Conservation (phyloP, 2,888 invertebrate genomes). For the Cheilosia urbana region DNA sequence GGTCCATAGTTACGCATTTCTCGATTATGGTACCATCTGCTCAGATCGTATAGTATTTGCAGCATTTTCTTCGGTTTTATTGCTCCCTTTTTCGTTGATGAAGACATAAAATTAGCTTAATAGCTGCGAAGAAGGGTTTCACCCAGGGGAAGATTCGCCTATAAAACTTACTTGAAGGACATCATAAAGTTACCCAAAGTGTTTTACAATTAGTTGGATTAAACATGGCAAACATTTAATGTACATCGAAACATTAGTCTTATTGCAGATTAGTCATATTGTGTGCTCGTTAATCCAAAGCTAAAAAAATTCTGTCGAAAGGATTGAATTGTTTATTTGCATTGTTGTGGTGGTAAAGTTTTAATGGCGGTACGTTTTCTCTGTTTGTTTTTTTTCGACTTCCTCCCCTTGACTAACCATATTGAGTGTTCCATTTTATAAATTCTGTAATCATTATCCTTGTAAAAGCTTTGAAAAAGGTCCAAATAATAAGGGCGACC, state of each 20-base stretch:
- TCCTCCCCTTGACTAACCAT: too few relatives aligned
- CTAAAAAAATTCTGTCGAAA: slow-evolving; percentile 2
- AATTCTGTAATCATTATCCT: too few relatives aligned
- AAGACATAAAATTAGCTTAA: slow-evolving; percentile 72
- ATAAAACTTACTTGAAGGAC: slow-evolving; percentile 53
- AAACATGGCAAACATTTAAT: slow-evolving; percentile 44
- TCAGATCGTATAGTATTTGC: slow-evolving; percentile 50
- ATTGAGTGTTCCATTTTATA: too few relatives aligned
- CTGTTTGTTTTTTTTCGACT: too few relatives aligned
- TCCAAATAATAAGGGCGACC: too few relatives aligned
- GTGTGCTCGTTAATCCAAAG: slow-evolving; percentile 21
- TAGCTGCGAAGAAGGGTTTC: slow-evolving; percentile 59
- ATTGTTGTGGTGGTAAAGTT: background rate
- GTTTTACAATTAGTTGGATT: slow-evolving; percentile 64
- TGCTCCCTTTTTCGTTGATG: slow-evolving; percentile 66
- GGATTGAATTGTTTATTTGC: slow-evolving; percentile 7
- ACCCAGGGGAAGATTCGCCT: slow-evolving; percentile 50
- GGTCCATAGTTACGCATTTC: slow-evolving; percentile 54
- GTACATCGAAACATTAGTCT: slow-evolving; percentile 44
- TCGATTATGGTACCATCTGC: slow-evolving; percentile 63
- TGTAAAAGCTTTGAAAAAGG: too few relatives aligned
- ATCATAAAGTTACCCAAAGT: slow-evolving; percentile 60
- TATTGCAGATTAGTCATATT: slow-evolving; percentile 36
- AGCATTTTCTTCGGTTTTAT: slow-evolving; percentile 60
- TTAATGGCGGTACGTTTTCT: background rate